Evolutionary conservation across 1,140 invertebrate species (phyloP), one percentile per base, ranked within the genome.

Genomic region (Drosophila bocki): DNA sequence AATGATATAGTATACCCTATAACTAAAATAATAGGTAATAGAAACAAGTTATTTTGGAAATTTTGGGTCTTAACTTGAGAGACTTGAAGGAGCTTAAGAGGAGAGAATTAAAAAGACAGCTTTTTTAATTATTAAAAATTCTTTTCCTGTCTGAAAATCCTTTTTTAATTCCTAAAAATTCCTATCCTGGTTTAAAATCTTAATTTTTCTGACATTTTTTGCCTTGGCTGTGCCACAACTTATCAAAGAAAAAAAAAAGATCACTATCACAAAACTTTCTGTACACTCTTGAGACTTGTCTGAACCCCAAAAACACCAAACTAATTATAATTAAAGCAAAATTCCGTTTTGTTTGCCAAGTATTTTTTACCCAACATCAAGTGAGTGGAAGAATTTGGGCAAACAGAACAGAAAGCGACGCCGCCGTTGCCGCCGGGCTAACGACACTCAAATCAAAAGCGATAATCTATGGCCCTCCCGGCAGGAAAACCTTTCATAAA

Each of bases 381-480:
- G 64, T n/a, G 44, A 67, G 65, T 32, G 35, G 56, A 64, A 74
- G 29, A 57, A 48, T 79, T 64, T 41, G 63, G 78, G 71, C 11
- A 51, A 58, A 56, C 53, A 39, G 53, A 69, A 70, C 44, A 58
- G 57, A 78, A 67, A 69, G 67, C 56, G 29, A 58, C 45, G 61
- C 50, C 51, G 51, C 39, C 47, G 5, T 29, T 7, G 42, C 44
- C 51, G 33, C 33, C 51, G 44, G 64, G 64, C 78, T 81, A 82
- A 78, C 68, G 80, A 82, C 80, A 82, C 75, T 75, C 51, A 57
- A 83, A 83, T 83, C 80, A 83, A 83, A 83, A 80, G 80, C 80
- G 80, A 83, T 83, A 83, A 83, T 83, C 80, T 83, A 83, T 83
- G 80, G 63, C 60, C 80, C 75, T 62, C 68, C 70, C 45, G 59